Evolutionary conservation across 2,113 vertebrate species (phyloP).

Genomic region (Callaeas wilsoni): DNA sequence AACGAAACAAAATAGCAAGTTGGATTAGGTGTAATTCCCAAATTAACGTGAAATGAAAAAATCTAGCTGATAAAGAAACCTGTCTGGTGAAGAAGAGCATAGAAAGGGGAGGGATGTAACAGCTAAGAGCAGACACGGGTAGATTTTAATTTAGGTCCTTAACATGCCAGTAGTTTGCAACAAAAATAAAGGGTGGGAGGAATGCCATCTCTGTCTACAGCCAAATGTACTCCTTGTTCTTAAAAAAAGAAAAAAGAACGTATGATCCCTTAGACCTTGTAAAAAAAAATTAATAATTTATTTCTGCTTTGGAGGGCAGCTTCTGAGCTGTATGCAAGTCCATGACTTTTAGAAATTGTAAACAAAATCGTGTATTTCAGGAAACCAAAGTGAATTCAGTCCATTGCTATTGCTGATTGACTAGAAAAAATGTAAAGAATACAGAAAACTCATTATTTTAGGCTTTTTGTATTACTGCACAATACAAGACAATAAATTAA

Average conservation of each 20-base stretch:
- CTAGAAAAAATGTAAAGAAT: not conserved
- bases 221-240: not conserved
- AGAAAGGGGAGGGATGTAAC: not conserved
- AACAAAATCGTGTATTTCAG: not conserved
- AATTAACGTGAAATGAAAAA: not conserved
- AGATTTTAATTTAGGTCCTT: not conserved
- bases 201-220: not conserved
- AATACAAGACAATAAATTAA: not conserved
- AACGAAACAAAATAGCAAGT: not conserved
- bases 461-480: not conserved
- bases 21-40: not conserved
- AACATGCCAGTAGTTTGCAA: not conserved
- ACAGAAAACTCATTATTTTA: conserved; percentile 7
- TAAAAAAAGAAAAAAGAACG: not conserved
- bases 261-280: not conserved
- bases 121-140: not conserved
- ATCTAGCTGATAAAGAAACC: not conserved
- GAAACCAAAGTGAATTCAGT: not conserved
- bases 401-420: not conserved
- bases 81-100: not conserved
- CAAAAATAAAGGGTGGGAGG: not conserved
- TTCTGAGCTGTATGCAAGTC: not conserved
- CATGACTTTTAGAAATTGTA: not conserved
- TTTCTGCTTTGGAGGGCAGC: not conserved
- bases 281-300: not conserved